Percentiles rank a stretch among this genome's conserved stretches.
These are phyloP conservation scores for Drosophila quadrilineata DNA, from an alignment of 1,140 invertebrate genomes.

Conservation along the genomic window DNA sequence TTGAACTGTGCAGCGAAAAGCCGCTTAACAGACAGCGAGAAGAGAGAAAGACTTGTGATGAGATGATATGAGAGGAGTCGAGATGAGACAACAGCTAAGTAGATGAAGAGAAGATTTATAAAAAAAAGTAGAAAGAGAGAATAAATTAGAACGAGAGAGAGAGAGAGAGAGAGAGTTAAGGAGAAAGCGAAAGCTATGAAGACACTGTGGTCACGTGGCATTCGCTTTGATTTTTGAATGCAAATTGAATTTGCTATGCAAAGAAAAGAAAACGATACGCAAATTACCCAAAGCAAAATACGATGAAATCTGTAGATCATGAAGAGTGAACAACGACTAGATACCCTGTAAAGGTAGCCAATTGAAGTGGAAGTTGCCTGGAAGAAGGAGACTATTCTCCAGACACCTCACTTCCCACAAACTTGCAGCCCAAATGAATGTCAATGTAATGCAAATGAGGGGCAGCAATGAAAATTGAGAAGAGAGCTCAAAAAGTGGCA, in stretches of 20 bases:
- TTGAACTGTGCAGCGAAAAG: conserved; percentile 63
- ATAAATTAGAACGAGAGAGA: neutral
- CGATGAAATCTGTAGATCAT: neutral
- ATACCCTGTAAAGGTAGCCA: no score
- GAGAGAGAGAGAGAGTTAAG: neutral
- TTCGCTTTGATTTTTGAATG: conserved; percentile 17
- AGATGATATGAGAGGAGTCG: no score
- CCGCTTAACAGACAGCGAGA: conserved; percentile 53
- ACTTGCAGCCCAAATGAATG: conserved; percentile 43
- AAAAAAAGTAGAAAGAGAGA: no score
- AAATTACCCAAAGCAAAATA: conserved; percentile 29
- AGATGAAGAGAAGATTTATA: no score
- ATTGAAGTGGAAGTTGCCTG: no score
- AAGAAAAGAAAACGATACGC: conserved; percentile 29
- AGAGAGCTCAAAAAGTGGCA: neutral
- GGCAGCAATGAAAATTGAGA: neutral
- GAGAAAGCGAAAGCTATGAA: neutral
- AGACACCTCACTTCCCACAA: no score
- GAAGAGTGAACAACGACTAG: no score
- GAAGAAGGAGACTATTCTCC: no score
- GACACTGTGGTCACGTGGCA: neutral
- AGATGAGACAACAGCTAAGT: no score
- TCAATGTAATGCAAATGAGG: conserved; percentile 62
- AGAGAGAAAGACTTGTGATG: neutral
- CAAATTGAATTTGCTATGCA: conserved; percentile 67